Conservation (phyloP, 2,888 invertebrate species). For the Tanytarsus gracilentus region DNA sequence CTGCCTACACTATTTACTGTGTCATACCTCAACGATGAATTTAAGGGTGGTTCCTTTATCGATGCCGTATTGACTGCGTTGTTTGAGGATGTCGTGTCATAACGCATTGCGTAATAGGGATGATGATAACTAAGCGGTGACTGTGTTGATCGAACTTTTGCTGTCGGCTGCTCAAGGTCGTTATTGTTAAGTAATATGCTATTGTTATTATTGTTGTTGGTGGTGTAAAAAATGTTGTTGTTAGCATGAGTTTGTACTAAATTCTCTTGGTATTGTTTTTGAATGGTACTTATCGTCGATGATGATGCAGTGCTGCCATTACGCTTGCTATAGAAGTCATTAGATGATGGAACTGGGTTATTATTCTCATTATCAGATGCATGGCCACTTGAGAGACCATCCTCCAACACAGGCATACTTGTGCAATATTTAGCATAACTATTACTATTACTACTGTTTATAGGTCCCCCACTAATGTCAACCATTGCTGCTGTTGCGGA, state of each 20-base stretch:
- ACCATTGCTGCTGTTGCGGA: slow-evolving; percentile 41
- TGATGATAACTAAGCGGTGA: slow-evolving; percentile 13
- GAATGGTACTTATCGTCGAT: slow-evolving; percentile 15
- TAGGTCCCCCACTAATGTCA: slow-evolving; percentile 49
- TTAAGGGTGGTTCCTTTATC: too few species aligned
- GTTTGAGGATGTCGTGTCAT: neutral
- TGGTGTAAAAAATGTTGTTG: slow-evolving; percentile 31
- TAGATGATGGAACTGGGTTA: slow-evolving; percentile 57
- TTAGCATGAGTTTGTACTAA: slow-evolving; percentile 29
- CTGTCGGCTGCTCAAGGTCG: neutral
- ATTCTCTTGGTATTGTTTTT: slow-evolving; percentile 31
- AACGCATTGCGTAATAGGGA: slow-evolving; percentile 7
- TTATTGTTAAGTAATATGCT: slow-evolving; percentile 33
- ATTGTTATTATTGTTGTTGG: slow-evolving; percentile 38
- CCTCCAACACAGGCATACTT: slow-evolving; percentile 86
- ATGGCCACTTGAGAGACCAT: slow-evolving; percentile 88
- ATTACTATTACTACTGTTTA: slow-evolving; percentile 46
- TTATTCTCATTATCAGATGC: slow-evolving; percentile 88
- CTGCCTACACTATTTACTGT: too few species aligned
- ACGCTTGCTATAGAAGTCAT: neutral
- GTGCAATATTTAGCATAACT: slow-evolving; percentile 60
- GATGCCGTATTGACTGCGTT: too few species aligned
- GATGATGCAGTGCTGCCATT: neutral
- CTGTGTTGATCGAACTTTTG: neutral
- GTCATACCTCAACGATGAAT: neutral